Evolutionary conservation across 2,888 invertebrate genomes (phyloP), one percentile per base, ranked within the genome.

Genomic region (Copidosoma aretas): DNA sequence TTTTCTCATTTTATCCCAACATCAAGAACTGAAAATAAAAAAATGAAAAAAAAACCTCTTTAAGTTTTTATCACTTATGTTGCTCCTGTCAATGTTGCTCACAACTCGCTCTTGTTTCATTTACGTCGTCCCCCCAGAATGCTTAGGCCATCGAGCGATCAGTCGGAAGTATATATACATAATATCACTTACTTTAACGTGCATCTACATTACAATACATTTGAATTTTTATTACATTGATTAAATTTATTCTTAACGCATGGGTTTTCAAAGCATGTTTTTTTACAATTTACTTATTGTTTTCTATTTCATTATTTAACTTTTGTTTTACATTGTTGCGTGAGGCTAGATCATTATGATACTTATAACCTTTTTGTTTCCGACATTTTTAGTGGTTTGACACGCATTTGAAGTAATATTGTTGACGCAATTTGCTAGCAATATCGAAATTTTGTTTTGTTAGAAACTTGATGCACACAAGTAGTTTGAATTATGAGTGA

Each of bases 91-190:
- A 57, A 68, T 71, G 71, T 71, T 67, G 67, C 66, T 68, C 71
- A 71, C 71, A 60, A 71, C 56, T 71, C 66, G 66, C 60, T 71
- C 68, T 71, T 71, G 71, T 71, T 66, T 68, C 68, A 71, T 71
- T 71, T 66, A 60, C 68, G 64, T 71, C 71, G 71, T 41, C 32
- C 8, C 65, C 68, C 62, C 67, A 71, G 69, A 71, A 71, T 69
- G 68, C 66, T 71, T 71, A 69, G 67, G 71, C 64, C 71, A 71
- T 71, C 71, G 64, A 71, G 64, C 64, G 61, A 71, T 71, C 71
- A 69, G 67, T 69, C 69, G 67, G 71, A 71, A 71, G 71, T 71
- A 69, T 71, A 71, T 68, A 63, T 67, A 71, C 71, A 71, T 71
- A 63, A 67, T 52, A 41, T 71, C 71, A 71, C 68, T 66, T 60